Conservation (phyloP, 2,113 vertebrate species). For the cattle (Bos taurus) region ARS-UCD2.0 NC_037328.1:49886501-49887000, state of each 20-base stretch:
- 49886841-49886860: neutral
- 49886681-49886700: neutral
- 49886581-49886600: neutral
- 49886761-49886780: neutral
- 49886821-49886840: neutral
- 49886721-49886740: neutral
- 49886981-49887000: neutral
- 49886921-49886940: neutral
- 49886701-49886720: neutral
- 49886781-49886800: neutral
- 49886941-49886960: neutral
- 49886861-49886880: neutral
- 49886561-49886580: neutral
- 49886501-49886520: neutral
- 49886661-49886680: neutral
- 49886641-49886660: neutral
- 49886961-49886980: neutral
- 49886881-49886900: neutral
- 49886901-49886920: neutral
- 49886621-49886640: neutral
- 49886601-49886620: neutral
- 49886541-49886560: neutral
- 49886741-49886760: neutral
- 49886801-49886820: neutral
- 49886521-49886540: neutral